These are phyloP conservation scores for Pollenia angustigena DNA, from an alignment of 2,888 invertebrate genomes.

Conservation along the genomic window DNA sequence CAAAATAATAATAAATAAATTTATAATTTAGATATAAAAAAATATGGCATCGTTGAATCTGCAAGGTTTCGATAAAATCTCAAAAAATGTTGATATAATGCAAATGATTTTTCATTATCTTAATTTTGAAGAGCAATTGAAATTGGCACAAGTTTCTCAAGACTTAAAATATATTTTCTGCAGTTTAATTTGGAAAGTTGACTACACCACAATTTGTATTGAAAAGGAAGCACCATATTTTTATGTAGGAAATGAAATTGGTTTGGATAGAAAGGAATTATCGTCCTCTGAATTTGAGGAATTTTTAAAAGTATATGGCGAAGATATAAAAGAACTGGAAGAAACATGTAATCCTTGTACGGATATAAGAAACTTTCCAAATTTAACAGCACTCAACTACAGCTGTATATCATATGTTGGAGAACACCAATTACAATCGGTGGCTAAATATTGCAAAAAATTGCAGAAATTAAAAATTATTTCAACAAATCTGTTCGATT, in stretches of 20 bases:
- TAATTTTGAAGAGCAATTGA: constrained; percentile 19
- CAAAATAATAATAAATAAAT: too few relatives aligned
- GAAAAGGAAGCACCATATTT: neutral
- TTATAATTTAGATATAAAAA: too few relatives aligned
- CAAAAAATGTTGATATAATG: constrained; percentile 2
- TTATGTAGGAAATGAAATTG: neutral
- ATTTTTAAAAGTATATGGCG: constrained; percentile 20
- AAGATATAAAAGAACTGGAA: neutral
- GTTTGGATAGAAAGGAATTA: neutral
- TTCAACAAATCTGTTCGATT: neutral
- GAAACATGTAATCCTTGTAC: neutral
- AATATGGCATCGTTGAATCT: too few relatives aligned
- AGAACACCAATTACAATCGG: neutral
- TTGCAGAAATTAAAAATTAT: neutral
- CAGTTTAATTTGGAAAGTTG: neutral
- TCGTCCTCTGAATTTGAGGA: neutral
- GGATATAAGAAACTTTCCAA: neutral
- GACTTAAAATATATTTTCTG: constrained; percentile 11
- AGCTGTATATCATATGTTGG: neutral
- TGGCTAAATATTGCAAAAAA: constrained; percentile 1
- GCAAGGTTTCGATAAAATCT: constrained; percentile 15
- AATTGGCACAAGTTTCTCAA: constrained; percentile 13
- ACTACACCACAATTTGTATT: neutral
- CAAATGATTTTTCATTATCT: constrained; percentile 14
- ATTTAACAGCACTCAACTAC: neutral